Evolutionary conservation across 2,888 invertebrate genomes (phyloP).

Genomic region (Ligdia adustata): DNA sequence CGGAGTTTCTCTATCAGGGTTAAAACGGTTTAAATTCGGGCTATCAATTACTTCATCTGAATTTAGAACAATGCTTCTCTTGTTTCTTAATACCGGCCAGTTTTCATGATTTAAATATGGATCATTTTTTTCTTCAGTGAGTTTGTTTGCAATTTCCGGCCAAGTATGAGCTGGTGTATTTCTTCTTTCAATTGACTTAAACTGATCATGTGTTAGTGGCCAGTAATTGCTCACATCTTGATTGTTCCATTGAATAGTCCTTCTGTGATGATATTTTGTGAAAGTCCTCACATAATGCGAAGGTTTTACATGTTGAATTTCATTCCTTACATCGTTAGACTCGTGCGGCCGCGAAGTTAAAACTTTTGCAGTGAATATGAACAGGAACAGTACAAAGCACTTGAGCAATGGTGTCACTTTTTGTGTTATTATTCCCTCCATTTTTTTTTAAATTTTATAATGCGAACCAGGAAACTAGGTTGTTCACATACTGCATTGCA

Average conservation of each 20-base stretch:
- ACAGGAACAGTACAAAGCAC: conserved; percentile 72
- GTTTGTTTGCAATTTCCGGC: conserved; percentile 15
- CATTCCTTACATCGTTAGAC: conserved; percentile 60
- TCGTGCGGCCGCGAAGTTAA: conserved; percentile 74
- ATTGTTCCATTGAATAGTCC: conserved; percentile 69
- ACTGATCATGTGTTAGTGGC: conserved; percentile 51
- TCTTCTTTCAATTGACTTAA: conserved; percentile 58
- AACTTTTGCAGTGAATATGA: conserved; percentile 78
- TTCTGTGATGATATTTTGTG: conserved; percentile 76
- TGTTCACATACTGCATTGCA: conserved; percentile 45
- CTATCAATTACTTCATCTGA: conserved; percentile 55
- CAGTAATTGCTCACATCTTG: conserved; percentile 59
- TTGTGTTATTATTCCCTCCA: conserved; percentile 69
- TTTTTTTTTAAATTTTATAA: conserved; percentile 34
- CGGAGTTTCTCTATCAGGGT: conserved; percentile 50
- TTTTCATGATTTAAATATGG: conserved; percentile 33
- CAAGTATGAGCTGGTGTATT: conserved; percentile 42
- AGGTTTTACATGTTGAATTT: conserved; percentile 67
- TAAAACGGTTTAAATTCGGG: conserved; percentile 48
- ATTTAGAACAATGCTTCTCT: conserved; percentile 57
- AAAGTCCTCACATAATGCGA: conserved; percentile 75
- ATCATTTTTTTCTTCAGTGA: conserved; percentile 14
- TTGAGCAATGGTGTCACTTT: conserved; percentile 74
- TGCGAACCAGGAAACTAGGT: conserved; percentile 19
- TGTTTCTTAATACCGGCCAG: conserved; percentile 50